These are phyloP conservation scores for Pagrus major DNA, from an alignment of 2,113 vertebrate genomes.

Conservation along the genomic window DNA sequence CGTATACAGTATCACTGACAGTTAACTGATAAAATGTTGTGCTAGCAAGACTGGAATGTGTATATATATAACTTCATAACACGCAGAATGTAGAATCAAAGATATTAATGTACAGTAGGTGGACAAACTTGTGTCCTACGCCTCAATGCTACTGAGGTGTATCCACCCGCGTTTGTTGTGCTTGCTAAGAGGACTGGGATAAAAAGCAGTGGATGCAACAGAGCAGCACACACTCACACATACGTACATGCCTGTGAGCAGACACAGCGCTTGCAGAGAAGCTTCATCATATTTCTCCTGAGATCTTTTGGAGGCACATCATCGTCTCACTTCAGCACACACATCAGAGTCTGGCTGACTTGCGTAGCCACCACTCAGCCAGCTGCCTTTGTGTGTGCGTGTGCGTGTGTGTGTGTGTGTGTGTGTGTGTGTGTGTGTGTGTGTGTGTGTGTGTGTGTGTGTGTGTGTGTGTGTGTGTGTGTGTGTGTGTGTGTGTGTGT, in stretches of 20 bases:
- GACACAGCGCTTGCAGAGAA: constrained; percentile 36
- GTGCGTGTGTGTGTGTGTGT: constrained; percentile 3
- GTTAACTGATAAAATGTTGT: neutral
- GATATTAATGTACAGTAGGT: constrained; percentile 11
- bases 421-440: constrained; percentile 4
- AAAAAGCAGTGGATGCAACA: constrained; percentile 43
- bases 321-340: constrained; percentile 64
- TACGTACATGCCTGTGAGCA: constrained; percentile 20
- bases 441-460: constrained; percentile 42
- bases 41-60: neutral
- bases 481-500: constrained; percentile 47
- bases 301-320: constrained; percentile 54
- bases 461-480: constrained; percentile 4
- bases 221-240: constrained; percentile 31
- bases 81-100: neutral
- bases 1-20: neutral
- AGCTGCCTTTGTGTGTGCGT: constrained; percentile 32
- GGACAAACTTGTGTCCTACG: constrained; percentile 2
- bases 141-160: constrained; percentile 31
- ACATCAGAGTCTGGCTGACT: constrained; percentile 50
- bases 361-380: constrained; percentile 22
- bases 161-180: constrained; percentile 39
- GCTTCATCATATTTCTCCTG: constrained; percentile 59
- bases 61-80: neutral
- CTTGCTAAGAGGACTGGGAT: constrained; percentile 35